Evolutionary conservation across 2,888 invertebrate species (phyloP).

Genomic region (Eristalis arbustorum): DNA sequence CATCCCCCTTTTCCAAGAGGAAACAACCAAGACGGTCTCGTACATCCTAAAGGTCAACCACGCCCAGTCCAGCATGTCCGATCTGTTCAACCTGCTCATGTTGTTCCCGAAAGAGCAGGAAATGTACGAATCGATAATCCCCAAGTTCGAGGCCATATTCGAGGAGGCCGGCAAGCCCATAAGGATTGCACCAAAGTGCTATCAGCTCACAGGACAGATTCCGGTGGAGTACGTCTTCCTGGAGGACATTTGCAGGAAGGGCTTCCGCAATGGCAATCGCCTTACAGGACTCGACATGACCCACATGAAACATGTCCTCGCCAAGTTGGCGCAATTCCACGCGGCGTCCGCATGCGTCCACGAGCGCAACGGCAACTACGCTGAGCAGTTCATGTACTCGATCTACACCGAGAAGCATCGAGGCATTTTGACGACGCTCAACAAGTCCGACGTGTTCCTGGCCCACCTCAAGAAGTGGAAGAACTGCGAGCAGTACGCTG

Average conservation of each 20-base stretch:
- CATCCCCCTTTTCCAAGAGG: constrained; percentile 57
- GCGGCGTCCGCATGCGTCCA: constrained; percentile 77
- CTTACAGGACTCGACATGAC: constrained; percentile 75
- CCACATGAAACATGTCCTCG: constrained; percentile 75
- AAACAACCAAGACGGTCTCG: constrained; percentile 71
- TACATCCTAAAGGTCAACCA: constrained; percentile 76
- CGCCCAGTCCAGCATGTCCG: constrained; percentile 73
- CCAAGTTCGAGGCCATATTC: constrained; percentile 76
- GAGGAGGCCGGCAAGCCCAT: constrained; percentile 73
- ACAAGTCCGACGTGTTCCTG: constrained; percentile 74
- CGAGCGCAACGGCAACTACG: constrained; percentile 72
- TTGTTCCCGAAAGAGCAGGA: constrained; percentile 77
- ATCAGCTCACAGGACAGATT: constrained; percentile 74
- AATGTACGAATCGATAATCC: constrained; percentile 76
- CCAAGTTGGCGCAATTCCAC: constrained; percentile 78
- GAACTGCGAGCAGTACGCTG: constrained; percentile 66
- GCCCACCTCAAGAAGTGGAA: constrained; percentile 75
- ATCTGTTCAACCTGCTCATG: constrained; percentile 71
- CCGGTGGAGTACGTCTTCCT: constrained; percentile 75
- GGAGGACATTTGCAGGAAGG: constrained; percentile 76
- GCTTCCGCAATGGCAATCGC: constrained; percentile 76
- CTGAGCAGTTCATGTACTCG: constrained; percentile 75
- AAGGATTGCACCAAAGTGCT: constrained; percentile 76
- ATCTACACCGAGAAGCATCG: constrained; percentile 54
- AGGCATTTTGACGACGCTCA: constrained; percentile 72